Conservation (phyloP, 2,797 vertebrate species). For the Sylvilagus floridanus region DNA sequence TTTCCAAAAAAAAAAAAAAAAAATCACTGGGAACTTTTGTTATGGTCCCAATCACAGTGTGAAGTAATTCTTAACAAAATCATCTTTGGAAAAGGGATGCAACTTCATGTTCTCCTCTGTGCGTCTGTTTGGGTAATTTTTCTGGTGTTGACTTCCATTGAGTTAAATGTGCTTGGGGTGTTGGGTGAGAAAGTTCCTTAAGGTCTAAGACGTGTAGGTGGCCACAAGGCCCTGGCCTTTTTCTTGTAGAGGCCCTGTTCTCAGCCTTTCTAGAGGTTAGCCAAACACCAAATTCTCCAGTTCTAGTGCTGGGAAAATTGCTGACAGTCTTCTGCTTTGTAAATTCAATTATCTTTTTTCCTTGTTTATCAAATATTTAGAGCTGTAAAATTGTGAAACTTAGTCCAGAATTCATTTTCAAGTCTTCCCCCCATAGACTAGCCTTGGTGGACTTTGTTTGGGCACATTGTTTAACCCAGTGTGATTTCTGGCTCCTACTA, state of each 20-base stretch:
- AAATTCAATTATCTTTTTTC: slow-evolving; percentile 34
- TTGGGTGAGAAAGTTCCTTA: not conserved
- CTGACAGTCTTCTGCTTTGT: not conserved
- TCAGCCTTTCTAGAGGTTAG: not conserved
- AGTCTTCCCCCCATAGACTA: not conserved
- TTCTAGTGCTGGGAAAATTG: not conserved
- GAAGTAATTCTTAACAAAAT: not conserved
- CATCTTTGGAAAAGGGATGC: slow-evolving; percentile 77
- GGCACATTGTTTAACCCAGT: slow-evolving; percentile 37
- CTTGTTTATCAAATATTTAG: not conserved
- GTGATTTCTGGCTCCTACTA: slow-evolving; percentile 66
- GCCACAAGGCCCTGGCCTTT: not conserved
- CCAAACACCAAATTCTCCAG: not conserved
- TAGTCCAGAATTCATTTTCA: slow-evolving; percentile 55
- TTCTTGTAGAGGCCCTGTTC: not conserved
- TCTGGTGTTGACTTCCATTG: not conserved
- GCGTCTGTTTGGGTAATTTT: not conserved
- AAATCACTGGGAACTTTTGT: slow-evolving; percentile 55
- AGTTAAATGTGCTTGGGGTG: not conserved
- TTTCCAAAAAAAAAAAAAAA: slow-evolving; percentile 16
- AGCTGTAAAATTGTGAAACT: not conserved
- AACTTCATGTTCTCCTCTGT: slow-evolving; percentile 5
- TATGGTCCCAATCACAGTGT: slow-evolving; percentile 67
- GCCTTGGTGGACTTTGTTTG: slow-evolving; percentile 11
- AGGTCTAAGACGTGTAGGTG: not conserved